Evolutionary conservation across 2,113 vertebrate species (phyloP).

Genomic region (Oncorhynchus gorbuscha): DNA sequence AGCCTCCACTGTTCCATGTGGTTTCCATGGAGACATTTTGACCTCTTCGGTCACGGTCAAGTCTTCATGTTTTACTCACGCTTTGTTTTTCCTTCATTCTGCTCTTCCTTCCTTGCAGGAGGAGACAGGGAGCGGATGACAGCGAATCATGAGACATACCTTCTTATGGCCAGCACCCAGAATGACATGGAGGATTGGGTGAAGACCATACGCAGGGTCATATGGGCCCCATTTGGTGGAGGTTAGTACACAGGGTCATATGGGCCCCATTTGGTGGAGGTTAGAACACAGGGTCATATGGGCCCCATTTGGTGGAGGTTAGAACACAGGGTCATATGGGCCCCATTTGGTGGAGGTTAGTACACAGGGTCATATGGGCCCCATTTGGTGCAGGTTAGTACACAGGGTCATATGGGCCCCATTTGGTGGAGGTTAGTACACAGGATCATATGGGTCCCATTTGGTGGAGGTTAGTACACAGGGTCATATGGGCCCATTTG

Average conservation of each 20-base stretch:
- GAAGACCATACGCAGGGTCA: conserved; percentile 94
- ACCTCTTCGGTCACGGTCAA: neutral
- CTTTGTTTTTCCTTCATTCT: neutral
- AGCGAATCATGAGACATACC: conserved; percentile 97
- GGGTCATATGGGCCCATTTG: too few species aligned
- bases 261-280: conserved; percentile 98
- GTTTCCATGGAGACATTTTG: neutral
- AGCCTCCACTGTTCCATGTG: neutral
- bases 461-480: too few species aligned
- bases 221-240: conserved; percentile 98
- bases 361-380: too few species aligned
- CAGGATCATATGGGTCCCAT: too few species aligned
- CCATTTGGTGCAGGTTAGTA: too few species aligned
- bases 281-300: conserved; percentile 97
- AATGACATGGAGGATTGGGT: conserved; percentile 99
- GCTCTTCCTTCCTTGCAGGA: conserved; percentile 71
- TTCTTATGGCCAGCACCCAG: conserved; percentile 98
- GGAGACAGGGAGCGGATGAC: conserved; percentile 97
- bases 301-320: conserved; percentile 98
- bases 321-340: conserved; percentile 49
- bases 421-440: too few species aligned
- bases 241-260: conserved; percentile 91
- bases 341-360: too few species aligned
- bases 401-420: too few species aligned
- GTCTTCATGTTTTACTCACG: neutral